A percentile compares a stretch with the other conserved stretches of the same genome.
Conservation (phyloP, 2,797 vertebrate genomes). For the Amblyraja radiata region DNA sequence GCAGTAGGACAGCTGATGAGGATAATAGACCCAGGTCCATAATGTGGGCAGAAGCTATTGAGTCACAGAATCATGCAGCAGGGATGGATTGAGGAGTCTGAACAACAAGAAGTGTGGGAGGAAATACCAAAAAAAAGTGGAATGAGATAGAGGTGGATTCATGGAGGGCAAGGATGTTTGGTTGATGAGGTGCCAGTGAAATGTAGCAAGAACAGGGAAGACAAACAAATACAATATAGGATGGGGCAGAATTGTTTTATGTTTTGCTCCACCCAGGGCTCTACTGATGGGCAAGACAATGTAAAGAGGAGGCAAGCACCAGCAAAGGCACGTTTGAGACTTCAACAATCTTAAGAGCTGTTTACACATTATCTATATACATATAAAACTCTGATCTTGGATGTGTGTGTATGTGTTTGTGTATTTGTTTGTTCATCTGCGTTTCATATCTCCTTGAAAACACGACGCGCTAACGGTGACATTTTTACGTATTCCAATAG, state of each 20-base stretch:
- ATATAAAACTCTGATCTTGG: no score
- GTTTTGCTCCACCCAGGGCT: neutral
- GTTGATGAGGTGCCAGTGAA: neutral
- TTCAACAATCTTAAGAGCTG: neutral
- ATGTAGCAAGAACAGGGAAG: neutral
- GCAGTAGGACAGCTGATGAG: neutral
- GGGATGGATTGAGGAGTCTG: neutral
- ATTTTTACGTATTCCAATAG: no score
- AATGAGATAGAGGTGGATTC: neutral
- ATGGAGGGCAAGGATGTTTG: neutral
- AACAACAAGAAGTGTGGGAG: neutral
- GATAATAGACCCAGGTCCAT: neutral
- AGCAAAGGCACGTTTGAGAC: neutral
- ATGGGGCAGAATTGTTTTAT: neutral
- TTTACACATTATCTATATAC: neutral
- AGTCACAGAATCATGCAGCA: neutral
- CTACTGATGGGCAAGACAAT: neutral
- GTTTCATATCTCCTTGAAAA: no score
- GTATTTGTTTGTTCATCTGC: no score
- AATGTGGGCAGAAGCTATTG: neutral
- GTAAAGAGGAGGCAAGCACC: neutral
- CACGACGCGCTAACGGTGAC: no score
- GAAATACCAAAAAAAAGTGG: neutral
- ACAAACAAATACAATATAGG: neutral
- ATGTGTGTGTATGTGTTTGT: no score